Evolutionary conservation across 2,888 invertebrate genomes (phyloP).

Genomic region (Psylliodes chrysocephalus): DNA sequence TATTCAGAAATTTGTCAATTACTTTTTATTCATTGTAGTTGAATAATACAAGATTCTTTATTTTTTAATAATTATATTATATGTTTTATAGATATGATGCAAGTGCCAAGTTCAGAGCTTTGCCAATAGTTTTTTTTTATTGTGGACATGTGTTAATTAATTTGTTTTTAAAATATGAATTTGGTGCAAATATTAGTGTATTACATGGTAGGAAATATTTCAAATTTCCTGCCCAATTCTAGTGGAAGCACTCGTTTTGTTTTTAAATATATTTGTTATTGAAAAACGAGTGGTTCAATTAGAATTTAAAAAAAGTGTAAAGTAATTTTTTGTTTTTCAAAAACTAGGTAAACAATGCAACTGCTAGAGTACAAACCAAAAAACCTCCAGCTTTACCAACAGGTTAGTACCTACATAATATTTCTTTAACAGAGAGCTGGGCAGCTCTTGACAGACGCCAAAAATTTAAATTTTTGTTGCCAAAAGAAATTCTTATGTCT

Average conservation of each 20-base stretch:
- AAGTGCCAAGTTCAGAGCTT: not conserved
- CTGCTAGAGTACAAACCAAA: slow-evolving; percentile 99
- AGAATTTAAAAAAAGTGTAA: slow-evolving; percentile 36
- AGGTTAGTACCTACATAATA: too few species aligned
- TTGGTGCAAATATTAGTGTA: slow-evolving; percentile 22
- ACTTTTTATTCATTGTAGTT: too few species aligned
- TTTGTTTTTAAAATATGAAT: slow-evolving; percentile 11
- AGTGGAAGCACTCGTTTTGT: slow-evolving; percentile 54
- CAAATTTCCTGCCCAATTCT: slow-evolving; percentile 33
- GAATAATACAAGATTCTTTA: too few species aligned
- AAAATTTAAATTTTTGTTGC: too few species aligned
- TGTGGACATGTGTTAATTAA: not conserved
- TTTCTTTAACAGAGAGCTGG: too few species aligned
- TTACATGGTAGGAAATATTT: slow-evolving; percentile 14
- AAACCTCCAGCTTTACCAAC: slow-evolving; percentile 92
- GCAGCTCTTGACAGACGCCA: too few species aligned
- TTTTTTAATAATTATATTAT: slow-evolving; percentile 4
- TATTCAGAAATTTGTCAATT: too few species aligned
- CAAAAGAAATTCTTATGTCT: too few species aligned
- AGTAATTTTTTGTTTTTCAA: slow-evolving; percentile 56
- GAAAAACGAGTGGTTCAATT: slow-evolving; percentile 52
- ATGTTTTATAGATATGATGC: too few species aligned
- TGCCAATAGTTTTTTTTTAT: not conserved
- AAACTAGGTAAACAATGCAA: slow-evolving; percentile 97
- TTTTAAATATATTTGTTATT: not conserved